Percentiles rank a stretch among this genome's conserved stretches.
Conservation (phyloP, 2,797 vertebrate species). For the Parauchenoglanis punctatus region DNA sequence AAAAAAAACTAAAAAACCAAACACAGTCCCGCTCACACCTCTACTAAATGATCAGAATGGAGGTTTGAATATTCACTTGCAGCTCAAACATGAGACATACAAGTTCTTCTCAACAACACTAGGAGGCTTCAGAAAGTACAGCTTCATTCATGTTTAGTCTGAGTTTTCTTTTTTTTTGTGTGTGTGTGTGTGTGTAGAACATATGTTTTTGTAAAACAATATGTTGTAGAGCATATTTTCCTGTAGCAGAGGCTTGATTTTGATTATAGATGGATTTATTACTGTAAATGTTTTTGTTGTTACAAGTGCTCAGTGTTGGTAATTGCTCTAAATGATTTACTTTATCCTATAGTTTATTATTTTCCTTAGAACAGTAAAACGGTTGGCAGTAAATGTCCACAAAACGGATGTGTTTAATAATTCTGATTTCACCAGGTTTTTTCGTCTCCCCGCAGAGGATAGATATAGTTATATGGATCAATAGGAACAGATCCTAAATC, state of each 20-base stretch:
- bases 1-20: background rate
- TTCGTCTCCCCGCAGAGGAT: background rate
- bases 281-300: background rate
- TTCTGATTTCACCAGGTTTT: slow-evolving; percentile 18
- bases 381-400: slow-evolving; percentile 5
- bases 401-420: slow-evolving; percentile 33
- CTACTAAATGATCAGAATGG: background rate
- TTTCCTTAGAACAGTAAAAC: slow-evolving; percentile 4
- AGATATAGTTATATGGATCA: slow-evolving; percentile 20
- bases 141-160: background rate
- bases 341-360: slow-evolving; percentile 1
- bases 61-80: slow-evolving; percentile 1
- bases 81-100: background rate
- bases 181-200: no score
- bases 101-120: background rate
- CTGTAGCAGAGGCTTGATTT: background rate
- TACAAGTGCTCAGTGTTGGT: background rate
- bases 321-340: slow-evolving; percentile 5
- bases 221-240: background rate
- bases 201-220: background rate
- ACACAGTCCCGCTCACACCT: background rate
- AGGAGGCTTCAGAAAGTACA: background rate
- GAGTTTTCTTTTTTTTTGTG: background rate
- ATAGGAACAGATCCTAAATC: slow-evolving; percentile 26
- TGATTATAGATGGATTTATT: slow-evolving; percentile 2